phyloP scores from a whole-genome alignment of 2,888 invertebrate species.

The Eupithecia insigniata region DNA sequence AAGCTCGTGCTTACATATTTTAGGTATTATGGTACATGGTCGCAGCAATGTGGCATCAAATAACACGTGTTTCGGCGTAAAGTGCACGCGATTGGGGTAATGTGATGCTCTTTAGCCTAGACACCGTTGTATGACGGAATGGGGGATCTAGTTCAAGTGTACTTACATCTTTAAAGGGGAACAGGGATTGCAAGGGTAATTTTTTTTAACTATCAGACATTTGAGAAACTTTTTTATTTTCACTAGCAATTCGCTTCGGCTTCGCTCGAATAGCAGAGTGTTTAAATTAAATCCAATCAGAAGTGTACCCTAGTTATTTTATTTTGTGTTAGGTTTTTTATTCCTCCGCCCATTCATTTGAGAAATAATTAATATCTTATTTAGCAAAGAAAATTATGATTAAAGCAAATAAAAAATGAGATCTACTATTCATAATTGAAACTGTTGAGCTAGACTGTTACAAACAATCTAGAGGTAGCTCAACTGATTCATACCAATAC shows the following conservation, averaged over 20 bases:
- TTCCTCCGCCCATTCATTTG: background rate
- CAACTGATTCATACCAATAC: background rate
- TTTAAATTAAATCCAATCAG: no score
- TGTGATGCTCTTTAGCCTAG: constrained; percentile 33
- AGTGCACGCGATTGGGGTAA: constrained; percentile 35
- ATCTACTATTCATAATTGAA: background rate
- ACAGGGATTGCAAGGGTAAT: no score
- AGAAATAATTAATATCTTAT: no score
- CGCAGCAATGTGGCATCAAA: constrained; percentile 32
- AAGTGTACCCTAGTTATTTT: no score
- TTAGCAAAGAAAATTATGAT: no score
- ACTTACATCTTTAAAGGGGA: background rate
- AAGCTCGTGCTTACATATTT: background rate
- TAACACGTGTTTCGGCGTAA: constrained; percentile 35
- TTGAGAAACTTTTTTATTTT: no score
- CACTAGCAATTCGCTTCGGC: no score
- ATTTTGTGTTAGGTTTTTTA: no score
- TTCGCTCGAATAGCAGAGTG: no score
- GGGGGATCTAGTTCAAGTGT: background rate
- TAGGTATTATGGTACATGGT: constrained; percentile 24
- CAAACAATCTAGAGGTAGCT: no score
- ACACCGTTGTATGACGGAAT: constrained; percentile 1
- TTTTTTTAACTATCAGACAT: no score
- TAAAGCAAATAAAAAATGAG: no score
- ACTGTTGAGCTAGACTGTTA: background rate